These are phyloP conservation scores for Xiphias gladius DNA, from an alignment of 2,113 vertebrate species.

Conservation along the genomic window DNA sequence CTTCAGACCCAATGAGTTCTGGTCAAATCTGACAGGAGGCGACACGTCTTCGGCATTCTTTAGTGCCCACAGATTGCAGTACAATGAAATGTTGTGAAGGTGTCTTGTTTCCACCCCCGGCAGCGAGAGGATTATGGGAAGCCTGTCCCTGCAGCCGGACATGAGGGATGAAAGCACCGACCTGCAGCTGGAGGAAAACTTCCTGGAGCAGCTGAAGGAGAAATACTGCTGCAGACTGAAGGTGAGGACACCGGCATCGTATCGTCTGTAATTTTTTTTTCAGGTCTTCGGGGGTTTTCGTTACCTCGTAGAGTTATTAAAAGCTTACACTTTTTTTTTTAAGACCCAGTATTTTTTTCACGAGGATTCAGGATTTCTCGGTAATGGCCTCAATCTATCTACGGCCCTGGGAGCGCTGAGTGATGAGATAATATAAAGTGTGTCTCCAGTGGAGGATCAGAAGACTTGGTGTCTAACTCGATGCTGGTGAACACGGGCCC, in stretches of 20 bases:
- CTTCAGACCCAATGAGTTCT: no score
- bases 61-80: rapidly evolving
- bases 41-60: background rate
- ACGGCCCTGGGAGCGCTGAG: no score
- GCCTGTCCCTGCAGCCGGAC: constrained; percentile 73
- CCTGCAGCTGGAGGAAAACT: constrained; percentile 65
- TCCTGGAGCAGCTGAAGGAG: constrained; percentile 70
- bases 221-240: constrained; percentile 71
- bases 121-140: constrained; percentile 83
- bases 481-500: no score
- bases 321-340: no score
- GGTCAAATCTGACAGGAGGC: no score
- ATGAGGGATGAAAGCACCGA: constrained; percentile 59
- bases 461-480: no score
- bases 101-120: constrained; percentile 17
- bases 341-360: no score
- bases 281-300: background rate
- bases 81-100: background rate
- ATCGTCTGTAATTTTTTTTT: background rate
- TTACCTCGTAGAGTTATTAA: background rate
- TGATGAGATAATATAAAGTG: no score
- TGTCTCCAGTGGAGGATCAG: no score
- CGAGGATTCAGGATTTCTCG: no score
- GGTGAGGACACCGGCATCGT: constrained; percentile 54
- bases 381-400: no score